These are phyloP conservation scores for Xiphydria camelus DNA, from an alignment of 2,888 invertebrate species.

Conservation along the genomic window DNA sequence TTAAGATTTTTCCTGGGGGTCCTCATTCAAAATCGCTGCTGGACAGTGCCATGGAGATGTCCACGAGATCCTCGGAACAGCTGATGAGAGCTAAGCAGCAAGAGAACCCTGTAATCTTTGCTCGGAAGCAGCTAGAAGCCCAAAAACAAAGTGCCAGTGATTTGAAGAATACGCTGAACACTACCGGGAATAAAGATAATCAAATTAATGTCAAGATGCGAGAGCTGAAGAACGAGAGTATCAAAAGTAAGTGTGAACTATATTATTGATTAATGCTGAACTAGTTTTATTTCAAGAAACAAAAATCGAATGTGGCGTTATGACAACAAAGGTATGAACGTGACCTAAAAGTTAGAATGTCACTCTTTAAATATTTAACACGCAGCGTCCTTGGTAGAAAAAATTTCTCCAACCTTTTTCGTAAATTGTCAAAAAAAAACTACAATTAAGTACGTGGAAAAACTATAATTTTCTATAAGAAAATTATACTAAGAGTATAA, in stretches of 20 bases:
- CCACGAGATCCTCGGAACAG: constrained; percentile 42
- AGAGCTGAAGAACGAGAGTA: constrained; percentile 62
- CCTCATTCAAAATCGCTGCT: constrained; percentile 43
- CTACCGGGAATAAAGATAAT: constrained; percentile 51
- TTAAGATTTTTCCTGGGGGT: constrained; percentile 44
- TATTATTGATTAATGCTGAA: neutral
- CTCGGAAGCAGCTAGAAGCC: constrained; percentile 54
- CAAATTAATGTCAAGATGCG: constrained; percentile 50
- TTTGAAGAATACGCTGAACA: constrained; percentile 50
- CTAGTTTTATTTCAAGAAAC: constrained; percentile 28
- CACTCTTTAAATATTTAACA: too few species aligned
- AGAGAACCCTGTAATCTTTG: constrained; percentile 55
- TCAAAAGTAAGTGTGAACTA: constrained; percentile 54
- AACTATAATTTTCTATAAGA: too few species aligned
- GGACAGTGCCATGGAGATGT: constrained; percentile 46
- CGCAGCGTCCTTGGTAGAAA: too few species aligned
- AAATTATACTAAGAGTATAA: too few species aligned
- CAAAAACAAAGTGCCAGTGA: constrained; percentile 44
- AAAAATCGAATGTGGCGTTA: constrained; percentile 39
- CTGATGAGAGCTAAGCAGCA: constrained; percentile 50
- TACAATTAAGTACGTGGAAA: too few species aligned
- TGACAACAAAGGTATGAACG: constrained; percentile 49
- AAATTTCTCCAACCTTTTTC: too few species aligned
- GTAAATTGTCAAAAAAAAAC: too few species aligned
- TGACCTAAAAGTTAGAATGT: too few species aligned